Conservation (phyloP, 2,888 invertebrate species). For the Ichneumon xanthorius region DNA sequence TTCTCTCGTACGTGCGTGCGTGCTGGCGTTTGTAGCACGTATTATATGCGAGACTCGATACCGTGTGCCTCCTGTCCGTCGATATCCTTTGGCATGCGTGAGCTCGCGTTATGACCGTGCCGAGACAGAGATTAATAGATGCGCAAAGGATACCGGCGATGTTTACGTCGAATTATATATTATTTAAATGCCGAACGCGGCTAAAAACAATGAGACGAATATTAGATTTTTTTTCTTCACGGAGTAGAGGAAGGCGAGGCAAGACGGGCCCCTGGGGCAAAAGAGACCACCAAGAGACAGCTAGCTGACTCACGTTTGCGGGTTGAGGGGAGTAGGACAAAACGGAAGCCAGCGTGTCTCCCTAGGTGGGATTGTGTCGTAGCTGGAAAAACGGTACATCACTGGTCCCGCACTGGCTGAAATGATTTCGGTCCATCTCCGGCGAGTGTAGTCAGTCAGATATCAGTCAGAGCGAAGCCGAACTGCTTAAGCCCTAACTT, state of each 20-base stretch:
- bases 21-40: conserved; percentile 62
- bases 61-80: conserved; percentile 57
- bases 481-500: too few relatives aligned
- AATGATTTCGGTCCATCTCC: too few relatives aligned
- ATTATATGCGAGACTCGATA: conserved; percentile 54
- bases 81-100: conserved; percentile 73
- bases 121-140: conserved; percentile 47
- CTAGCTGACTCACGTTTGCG: too few relatives aligned
- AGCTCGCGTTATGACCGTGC: conserved; percentile 76
- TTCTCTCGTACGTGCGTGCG: conserved; percentile 57
- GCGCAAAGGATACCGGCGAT: conserved; percentile 62
- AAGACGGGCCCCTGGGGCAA: too few relatives aligned
- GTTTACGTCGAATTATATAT: conserved; percentile 77
- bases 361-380: too few relatives aligned
- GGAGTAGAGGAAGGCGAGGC: background rate
- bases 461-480: too few relatives aligned
- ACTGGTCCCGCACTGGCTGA: too few relatives aligned
- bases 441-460: too few relatives aligned
- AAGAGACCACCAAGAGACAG: too few relatives aligned
- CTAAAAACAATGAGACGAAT: background rate
- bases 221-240: background rate
- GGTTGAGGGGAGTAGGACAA: too few relatives aligned
- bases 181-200: conserved; percentile 76
- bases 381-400: too few relatives aligned
- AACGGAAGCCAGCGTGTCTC: too few relatives aligned